Evolutionary conservation across 2,888 invertebrate genomes (phyloP).

Genomic region (Adela reaumurella): DNA sequence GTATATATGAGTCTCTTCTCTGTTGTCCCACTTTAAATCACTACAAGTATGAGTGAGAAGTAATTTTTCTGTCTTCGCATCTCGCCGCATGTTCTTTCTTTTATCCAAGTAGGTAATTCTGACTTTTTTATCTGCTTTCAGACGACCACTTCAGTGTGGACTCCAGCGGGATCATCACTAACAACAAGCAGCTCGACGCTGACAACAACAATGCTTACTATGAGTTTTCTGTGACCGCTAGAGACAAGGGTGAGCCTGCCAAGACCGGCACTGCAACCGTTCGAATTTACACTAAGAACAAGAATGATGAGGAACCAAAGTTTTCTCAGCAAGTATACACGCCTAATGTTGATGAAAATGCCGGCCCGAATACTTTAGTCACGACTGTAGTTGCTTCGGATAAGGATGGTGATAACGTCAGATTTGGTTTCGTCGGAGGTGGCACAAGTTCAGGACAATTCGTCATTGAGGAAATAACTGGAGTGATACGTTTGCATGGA

Average conservation of each 20-base stretch:
- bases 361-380: conserved; percentile 90
- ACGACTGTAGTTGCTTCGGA: conserved; percentile 97
- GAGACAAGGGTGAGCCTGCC: conserved; percentile 91
- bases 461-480: conserved; percentile 92
- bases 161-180: conserved; percentile 87
- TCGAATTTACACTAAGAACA: conserved; percentile 94
- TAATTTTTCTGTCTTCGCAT: too few relatives aligned
- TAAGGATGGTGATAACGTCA: conserved; percentile 94
- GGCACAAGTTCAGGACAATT: conserved; percentile 89
- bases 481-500: conserved; percentile 85
- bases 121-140: conserved; percentile 23
- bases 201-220: conserved; percentile 97
- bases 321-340: conserved; percentile 96
- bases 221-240: conserved; percentile 90
- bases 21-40: too few relatives aligned
- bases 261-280: conserved; percentile 93
- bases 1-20: too few relatives aligned
- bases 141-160: conserved; percentile 96
- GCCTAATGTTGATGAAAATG: conserved; percentile 94
- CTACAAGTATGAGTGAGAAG: too few relatives aligned
- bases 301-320: conserved; percentile 96
- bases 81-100: too few relatives aligned
- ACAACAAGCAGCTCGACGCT: conserved; percentile 90
- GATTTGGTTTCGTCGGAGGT: conserved; percentile 88
- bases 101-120: too few relatives aligned